Percentiles rank a stretch among this genome's conserved stretches.
Conservation (phyloP, 2,888 invertebrate genomes). For the Orchesellides sinensis region DNA sequence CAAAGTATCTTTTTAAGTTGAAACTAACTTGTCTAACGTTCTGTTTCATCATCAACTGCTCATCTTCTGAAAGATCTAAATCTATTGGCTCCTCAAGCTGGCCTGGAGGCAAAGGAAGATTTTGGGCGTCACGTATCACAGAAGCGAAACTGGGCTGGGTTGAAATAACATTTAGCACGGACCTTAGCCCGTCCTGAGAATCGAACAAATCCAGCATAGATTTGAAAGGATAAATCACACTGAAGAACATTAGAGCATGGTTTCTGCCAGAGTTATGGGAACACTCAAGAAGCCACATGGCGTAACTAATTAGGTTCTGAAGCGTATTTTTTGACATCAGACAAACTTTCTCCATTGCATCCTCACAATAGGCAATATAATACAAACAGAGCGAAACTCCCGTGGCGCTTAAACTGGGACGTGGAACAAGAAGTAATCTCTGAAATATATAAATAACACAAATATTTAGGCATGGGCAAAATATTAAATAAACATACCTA, state of each 20-base stretch:
- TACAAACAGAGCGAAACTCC: slow-evolving; percentile 97
- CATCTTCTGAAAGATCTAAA: slow-evolving; percentile 62
- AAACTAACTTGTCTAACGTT: slow-evolving; percentile 71
- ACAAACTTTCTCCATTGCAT: slow-evolving; percentile 98
- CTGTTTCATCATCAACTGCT: slow-evolving; percentile 64
- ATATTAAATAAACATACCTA: neutral
- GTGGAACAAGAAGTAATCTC: slow-evolving; percentile 91
- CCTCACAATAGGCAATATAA: slow-evolving; percentile 97
- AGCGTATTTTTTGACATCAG: slow-evolving; percentile 87
- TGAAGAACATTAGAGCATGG: slow-evolving; percentile 99
- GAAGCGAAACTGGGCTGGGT: slow-evolving; percentile 68
- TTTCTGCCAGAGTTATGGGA: slow-evolving; percentile 98
- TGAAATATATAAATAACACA: slow-evolving; percentile 76
- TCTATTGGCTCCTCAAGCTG: slow-evolving; percentile 40
- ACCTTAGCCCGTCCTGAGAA: slow-evolving; percentile 93
- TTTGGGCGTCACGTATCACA: slow-evolving; percentile 48
- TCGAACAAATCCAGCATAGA: slow-evolving; percentile 97
- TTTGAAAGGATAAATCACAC: slow-evolving; percentile 94
- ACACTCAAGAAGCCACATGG: slow-evolving; percentile 96
- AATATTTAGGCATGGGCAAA: neutral
- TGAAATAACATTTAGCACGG: slow-evolving; percentile 92
- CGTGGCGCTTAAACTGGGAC: slow-evolving; percentile 96
- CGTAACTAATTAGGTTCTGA: slow-evolving; percentile 82
- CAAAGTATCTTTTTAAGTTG: slow-evolving; percentile 74
- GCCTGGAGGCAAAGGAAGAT: slow-evolving; percentile 30